Conservation (phyloP, 2,113 vertebrate genomes). For the Corythaeola cristata region DNA sequence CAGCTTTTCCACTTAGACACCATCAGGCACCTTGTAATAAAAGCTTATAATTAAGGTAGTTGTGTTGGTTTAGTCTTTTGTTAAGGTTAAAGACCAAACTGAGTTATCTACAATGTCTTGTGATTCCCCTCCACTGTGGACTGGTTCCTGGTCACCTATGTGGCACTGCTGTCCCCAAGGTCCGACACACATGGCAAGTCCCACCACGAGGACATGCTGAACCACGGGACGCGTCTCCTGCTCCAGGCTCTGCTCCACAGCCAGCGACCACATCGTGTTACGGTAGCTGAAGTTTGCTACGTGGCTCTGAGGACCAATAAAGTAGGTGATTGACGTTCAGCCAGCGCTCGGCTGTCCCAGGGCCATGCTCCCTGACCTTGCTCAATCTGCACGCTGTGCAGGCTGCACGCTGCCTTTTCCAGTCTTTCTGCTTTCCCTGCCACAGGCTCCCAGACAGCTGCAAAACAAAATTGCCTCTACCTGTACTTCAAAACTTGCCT, state of each 20-base stretch:
- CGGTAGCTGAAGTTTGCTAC: fast-evolving
- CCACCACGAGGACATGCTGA: background rate
- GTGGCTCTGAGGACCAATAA: background rate
- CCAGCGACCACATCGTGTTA: fast-evolving
- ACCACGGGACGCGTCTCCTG: fast-evolving
- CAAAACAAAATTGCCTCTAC: background rate
- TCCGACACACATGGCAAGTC: background rate
- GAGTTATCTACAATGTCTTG: background rate
- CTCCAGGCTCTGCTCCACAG: background rate
- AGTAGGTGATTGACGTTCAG: fast-evolving
- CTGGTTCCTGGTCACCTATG: fast-evolving
- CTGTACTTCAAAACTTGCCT: background rate
- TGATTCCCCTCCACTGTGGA: background rate
- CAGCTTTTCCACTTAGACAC: background rate
- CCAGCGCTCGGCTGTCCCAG: background rate
- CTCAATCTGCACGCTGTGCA: background rate
- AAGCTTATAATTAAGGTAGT: background rate
- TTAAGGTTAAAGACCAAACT: background rate
- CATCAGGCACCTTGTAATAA: background rate
- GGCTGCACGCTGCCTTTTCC: background rate
- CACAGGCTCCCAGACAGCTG: background rate
- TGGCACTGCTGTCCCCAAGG: background rate
- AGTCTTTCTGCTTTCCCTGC: background rate
- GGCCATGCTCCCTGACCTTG: background rate
- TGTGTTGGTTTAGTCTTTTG: background rate